Base-by-base conservation (phyloP, 1,140 invertebrate genomes). In the Pseudoatta argentina region DNA sequence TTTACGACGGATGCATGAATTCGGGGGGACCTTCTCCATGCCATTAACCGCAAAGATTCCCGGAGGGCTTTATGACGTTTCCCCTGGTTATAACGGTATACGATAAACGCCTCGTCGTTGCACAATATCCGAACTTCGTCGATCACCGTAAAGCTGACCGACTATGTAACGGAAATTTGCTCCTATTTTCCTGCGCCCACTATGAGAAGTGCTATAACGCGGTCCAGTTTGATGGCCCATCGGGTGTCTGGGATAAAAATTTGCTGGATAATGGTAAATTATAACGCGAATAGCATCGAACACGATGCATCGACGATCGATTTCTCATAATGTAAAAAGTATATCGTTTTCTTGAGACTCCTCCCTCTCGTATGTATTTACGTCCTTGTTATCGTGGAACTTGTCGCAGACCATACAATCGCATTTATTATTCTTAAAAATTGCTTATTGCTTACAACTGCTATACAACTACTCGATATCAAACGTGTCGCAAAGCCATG, bases 1-100 rank as follows among this genome's bases (percentile, higher is more conserved):
- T 88, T 75, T 86, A 88, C 87, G 82, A 69, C 24, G 51, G 57
- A 85, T 61, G 53, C 63, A 48, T 75, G 82, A 69, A 71, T 69
- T 86, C 55, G 61, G 10, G 39, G 53, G 59, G 34, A 7, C 44
- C 71, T 63, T 51, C 61, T 83, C 55, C 69, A 24, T 83, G 69
- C 55, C 69, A 83, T 83, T 83, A 75, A 82, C 71, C 39, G 39
- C 44, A 63, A 83, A 63, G 79, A 51, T 83, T 61, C 55, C n/a
- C 69, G 53, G 79, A 44, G 55, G 67, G 55, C 67, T 82, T 82
- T 82, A 82, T 59, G 79, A 82, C 55, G 67, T 61, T 83, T 83
- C 53, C 69, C 79, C 53, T 27, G 79, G 51, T 82, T 73, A 73
- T 61, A 83, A 61, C 69, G 53, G 67, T 59, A 34, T 24, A 30